These are phyloP conservation scores for Planiliza haematocheilus DNA, from an alignment of 2,113 vertebrate genomes.

Conservation along the genomic window DNA sequence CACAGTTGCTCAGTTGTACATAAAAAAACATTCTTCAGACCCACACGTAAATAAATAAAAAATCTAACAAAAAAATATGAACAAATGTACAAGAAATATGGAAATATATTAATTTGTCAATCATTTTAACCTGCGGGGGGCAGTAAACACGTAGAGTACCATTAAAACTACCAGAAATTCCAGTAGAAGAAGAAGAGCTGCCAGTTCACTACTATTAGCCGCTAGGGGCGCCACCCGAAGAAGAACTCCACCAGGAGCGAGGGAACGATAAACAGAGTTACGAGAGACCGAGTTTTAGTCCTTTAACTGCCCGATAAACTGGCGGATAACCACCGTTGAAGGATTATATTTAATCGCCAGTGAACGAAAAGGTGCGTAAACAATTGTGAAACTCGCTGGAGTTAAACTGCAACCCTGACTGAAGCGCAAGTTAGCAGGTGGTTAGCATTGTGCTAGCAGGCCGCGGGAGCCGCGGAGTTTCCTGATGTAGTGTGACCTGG, in stretches of 20 bases:
- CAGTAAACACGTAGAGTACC: no score
- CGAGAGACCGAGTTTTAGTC: neutral
- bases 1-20: no score
- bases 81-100: no score
- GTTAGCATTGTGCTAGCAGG: constrained; percentile 57
- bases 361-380: neutral
- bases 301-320: neutral
- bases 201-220: neutral
- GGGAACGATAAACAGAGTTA: no score
- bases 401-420: neutral
- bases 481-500: neutral
- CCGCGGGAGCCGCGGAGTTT: constrained; percentile 75
- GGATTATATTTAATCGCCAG: neutral
- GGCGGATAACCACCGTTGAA: neutral
- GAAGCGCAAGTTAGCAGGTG: neutral
- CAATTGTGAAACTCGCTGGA: accelerated
- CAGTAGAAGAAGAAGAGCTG: neutral
- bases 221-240: neutral
- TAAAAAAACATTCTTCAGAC: no score
- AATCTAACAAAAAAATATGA: no score
- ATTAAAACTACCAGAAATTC: no score
- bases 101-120: no score
- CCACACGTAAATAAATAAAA: no score
- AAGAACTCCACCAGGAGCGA: neutral
- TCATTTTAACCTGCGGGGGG: no score